Percentiles rank a stretch among this genome's conserved stretches.
phyloP scores from a whole-genome alignment of 2,797 vertebrate species.

The Epinephelus coioides region DNA sequence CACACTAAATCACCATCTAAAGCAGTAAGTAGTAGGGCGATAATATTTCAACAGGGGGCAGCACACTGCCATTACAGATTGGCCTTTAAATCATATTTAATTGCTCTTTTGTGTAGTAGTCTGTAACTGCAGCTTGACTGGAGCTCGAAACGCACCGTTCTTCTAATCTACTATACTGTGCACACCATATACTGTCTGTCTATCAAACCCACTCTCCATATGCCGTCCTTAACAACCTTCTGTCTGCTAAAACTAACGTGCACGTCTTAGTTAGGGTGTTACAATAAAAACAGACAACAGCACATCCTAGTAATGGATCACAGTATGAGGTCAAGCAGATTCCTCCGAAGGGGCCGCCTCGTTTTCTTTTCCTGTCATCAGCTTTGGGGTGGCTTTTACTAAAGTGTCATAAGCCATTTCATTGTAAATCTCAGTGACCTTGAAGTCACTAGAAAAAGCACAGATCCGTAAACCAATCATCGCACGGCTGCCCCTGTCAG shows the following conservation, averaged over 20 bases:
- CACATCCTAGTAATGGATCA: conserved; percentile 69
- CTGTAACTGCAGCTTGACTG: conserved; percentile 74
- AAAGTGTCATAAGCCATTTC: conserved; percentile 91
- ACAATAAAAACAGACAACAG: conserved; percentile 73
- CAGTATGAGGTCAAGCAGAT: conserved; percentile 89
- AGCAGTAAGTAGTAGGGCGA: conserved; percentile 61
- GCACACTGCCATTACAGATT: conserved; percentile 65
- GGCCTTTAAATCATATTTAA: conserved; percentile 81
- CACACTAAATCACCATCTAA: conserved; percentile 61
- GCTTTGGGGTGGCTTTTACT: conserved; percentile 89
- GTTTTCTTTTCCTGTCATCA: conserved; percentile 90
- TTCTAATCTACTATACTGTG: conserved; percentile 68
- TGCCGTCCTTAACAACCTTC: conserved; percentile 84
- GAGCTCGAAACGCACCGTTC: conserved; percentile 69
- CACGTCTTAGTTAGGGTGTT: conserved; percentile 70
- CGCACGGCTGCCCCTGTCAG: conserved; percentile 91
- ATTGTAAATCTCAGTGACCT: conserved; percentile 96
- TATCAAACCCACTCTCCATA: conserved; percentile 84
- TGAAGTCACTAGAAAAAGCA: conserved; percentile 93
- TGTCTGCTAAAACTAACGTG: conserved; percentile 76
- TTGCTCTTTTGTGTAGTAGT: conserved; percentile 78
- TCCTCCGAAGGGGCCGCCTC: conserved; percentile 87
- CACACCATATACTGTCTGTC: conserved; percentile 80
- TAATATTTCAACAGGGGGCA: conserved; percentile 76
- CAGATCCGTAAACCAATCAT: conserved; percentile 96